Evolutionary conservation across 2,113 vertebrate genomes (phyloP), one percentile per base, ranked within the genome.

Genomic region (Chaenocephalus aceratus): DNA sequence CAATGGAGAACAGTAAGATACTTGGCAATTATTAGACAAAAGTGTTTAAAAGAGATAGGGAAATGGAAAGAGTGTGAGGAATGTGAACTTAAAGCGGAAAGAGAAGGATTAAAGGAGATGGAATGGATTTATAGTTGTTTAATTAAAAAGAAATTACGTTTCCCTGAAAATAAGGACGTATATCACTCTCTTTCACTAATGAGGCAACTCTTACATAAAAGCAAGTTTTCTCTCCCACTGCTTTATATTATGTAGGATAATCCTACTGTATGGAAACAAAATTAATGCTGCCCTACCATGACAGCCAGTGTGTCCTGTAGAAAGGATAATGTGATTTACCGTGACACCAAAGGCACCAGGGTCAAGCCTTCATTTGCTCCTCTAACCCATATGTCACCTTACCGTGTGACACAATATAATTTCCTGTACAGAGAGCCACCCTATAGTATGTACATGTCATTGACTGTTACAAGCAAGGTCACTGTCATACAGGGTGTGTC

Each of bases 331-430:
- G 58, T 80, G 78, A 85, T 86, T 85, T 83, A 65, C 51, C 1
- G 49, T 80, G 70, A 74, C 48, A 82, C 48, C 1, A n/a, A 34
- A 45, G 52, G 66, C 72, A 23, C 6, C 62, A 10, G 72, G 62
- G 74, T 85, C 84, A 85, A 83, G 30, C 77, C 44, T 79, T 64
- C 13, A 16, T 85, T 80, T 83, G 41, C 61, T 77, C 52, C 79
- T 76, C 48, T 67, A 3, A 72, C 73, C 75, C 72, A 81, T 75
- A 84, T 77, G 85, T 87, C 85, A 86, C 82, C 73, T 34, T 52
- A 62, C 52, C 16, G 10, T 75, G 61, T 78, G 79, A 82, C 65
- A 83, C 84, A 58, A 87, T 90, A 72, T 72, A 77, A 90, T 91
- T 86, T 89, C 75, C 80, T 45, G 15, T 52, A 76, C 70, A 75